Evolutionary conservation across 2,888 invertebrate species (phyloP).

Genomic region (Phortica okadai): DNA sequence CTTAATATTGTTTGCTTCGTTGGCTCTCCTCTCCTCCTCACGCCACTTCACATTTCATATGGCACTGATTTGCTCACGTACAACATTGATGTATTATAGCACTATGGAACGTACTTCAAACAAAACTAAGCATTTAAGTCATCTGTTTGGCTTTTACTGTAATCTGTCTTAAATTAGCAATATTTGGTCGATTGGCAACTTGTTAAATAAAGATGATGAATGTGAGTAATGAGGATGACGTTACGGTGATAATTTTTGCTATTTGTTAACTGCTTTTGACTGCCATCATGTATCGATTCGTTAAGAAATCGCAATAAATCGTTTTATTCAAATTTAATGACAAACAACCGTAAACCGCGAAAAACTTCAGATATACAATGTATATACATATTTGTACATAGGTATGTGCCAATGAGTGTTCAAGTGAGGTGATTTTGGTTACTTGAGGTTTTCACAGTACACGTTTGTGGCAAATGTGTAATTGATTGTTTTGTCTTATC

Average conservation of each 20-base stretch:
- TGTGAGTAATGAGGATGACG: background rate
- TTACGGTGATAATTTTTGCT: background rate
- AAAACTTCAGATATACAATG: background rate
- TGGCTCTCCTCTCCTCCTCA: background rate
- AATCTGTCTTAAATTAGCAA: background rate
- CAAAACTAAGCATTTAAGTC: background rate
- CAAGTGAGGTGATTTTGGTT: too few relatives aligned
- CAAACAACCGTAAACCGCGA: conserved; percentile 9
- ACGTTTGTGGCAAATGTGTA: too few relatives aligned
- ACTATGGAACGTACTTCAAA: background rate
- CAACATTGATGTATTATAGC: too few relatives aligned
- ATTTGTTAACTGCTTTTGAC: background rate
- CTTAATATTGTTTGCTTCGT: background rate
- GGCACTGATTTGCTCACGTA: too few relatives aligned
- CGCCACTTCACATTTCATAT: background rate
- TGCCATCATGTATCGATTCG: background rate
- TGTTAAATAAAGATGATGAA: background rate
- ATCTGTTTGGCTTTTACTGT: background rate
- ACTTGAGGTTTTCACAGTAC: too few relatives aligned
- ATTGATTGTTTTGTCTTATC: too few relatives aligned
- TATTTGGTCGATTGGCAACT: background rate
- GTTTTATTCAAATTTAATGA: conserved; percentile 20
- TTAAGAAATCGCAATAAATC: background rate
- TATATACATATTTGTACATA: too few relatives aligned
- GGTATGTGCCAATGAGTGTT: too few relatives aligned